A percentile compares a stretch with the other conserved stretches of the same genome.
phyloP scores from a whole-genome alignment of 2,797 vertebrate species.

The Falco peregrinus region DNA sequence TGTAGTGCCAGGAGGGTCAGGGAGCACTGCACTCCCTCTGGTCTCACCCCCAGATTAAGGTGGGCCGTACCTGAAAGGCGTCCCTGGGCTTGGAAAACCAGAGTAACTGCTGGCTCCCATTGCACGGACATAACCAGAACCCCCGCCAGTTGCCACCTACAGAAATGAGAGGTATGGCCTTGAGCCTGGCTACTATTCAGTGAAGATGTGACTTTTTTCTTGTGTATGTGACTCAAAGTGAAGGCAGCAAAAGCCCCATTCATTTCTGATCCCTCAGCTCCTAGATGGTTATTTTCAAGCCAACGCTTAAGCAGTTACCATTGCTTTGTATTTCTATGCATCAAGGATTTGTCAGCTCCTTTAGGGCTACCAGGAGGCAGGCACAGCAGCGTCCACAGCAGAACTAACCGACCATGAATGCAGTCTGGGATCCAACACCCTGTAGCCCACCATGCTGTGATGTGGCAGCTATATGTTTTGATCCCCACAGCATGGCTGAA shows the following conservation, averaged over 20 bases:
- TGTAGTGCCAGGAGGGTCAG: not conserved
- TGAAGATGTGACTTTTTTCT: not conserved
- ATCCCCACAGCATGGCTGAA: rapidly evolving
- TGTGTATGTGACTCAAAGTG: not conserved
- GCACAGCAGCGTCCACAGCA: too few species aligned
- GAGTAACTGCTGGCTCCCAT: not conserved
- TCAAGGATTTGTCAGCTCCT: not conserved
- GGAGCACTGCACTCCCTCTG: not conserved
- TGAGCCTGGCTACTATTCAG: not conserved
- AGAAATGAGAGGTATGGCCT: not conserved
- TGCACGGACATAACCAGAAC: not conserved
- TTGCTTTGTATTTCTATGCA: not conserved
- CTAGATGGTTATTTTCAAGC: not conserved
- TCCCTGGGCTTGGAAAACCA: not conserved
- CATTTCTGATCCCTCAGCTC: not conserved
- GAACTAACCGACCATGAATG: not conserved
- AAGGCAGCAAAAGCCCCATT: not conserved
- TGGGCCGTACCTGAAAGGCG: not conserved
- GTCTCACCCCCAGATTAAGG: not conserved
- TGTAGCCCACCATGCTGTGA: rapidly evolving
- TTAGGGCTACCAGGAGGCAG: not conserved
- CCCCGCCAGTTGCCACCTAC: not conserved
- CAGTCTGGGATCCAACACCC: not conserved
- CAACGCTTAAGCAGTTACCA: not conserved
- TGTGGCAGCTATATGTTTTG: not conserved